These are phyloP conservation scores for silkworm (Bombyx mori) DNA, from an alignment of 1,140 invertebrate species.

Conservation along the genomic window ASM3026992v2 NC_085122.1:10236001-10236500, in stretches of 20 bases:
- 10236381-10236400: slow-evolving; percentile 38
- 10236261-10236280: slow-evolving; percentile 21
- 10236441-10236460: slow-evolving; percentile 27
- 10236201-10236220: slow-evolving; percentile 50
- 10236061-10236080: slow-evolving; percentile 45
- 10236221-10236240: slow-evolving; percentile 42
- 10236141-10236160: slow-evolving; percentile 63
- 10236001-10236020: slow-evolving; percentile 34
- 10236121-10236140: slow-evolving; percentile 64
- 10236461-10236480: slow-evolving; percentile 33
- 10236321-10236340: slow-evolving; percentile 40
- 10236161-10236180: slow-evolving; percentile 57
- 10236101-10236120: slow-evolving; percentile 57
- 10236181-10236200: slow-evolving; percentile 52
- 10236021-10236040: slow-evolving; percentile 46
- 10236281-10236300: slow-evolving; percentile 37
- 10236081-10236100: slow-evolving; percentile 54
- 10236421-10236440: slow-evolving; percentile 28
- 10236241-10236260: slow-evolving; percentile 31
- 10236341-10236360: slow-evolving; percentile 52
- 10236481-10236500: slow-evolving; percentile 23
- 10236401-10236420: slow-evolving; percentile 43
- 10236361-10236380: slow-evolving; percentile 47
- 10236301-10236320: slow-evolving; percentile 47
- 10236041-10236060: slow-evolving; percentile 48